Evolutionary conservation across 2,113 vertebrate genomes (phyloP), one percentile per base, ranked within the genome.

Genomic region (Barbus barbus): DNA sequence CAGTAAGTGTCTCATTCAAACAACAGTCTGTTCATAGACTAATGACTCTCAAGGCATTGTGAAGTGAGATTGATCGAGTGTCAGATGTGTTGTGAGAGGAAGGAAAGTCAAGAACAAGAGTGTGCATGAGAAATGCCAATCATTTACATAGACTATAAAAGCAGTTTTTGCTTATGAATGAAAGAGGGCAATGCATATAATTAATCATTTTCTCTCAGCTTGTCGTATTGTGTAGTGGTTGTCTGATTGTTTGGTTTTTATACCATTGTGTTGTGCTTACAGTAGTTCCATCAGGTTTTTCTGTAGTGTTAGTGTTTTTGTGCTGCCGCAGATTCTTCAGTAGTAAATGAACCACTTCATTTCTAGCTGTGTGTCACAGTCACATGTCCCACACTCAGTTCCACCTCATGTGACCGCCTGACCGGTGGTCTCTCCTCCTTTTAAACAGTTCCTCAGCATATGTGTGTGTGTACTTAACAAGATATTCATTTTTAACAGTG

Each of bases 391-490:
- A 3, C 20, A 22, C 60, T 61, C 8, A n/a, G 48, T 58, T 51
- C 58, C 77, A 74, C 38, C 76, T 87, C 82, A 84, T 87, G 86
- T 87, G 82, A 87, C 60, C 0, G 13, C 84, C 82, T 87, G 82
- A 87, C 60, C 0, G 13, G 61, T 48, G 22, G 28, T 26, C 82
- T 61, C 20, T 67, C 8, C 24, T 56, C 1, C 28, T 81, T 51
- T 48, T 22, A 6, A 26, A 24, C 7, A 76, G 41, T 77, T 76
- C 6, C 28, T 24, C n/a, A 58, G 51, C 65, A 44, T 60, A 1
- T 82, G 51, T 75, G 58, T 60, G 2, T 48, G 33, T 56, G 11
- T 77, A 26, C 76, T 78, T 56, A 24, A n/a, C 3, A 7, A 24
- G 53, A 5, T 36, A n/a, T 58, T 14, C 3, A 33, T 77, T 77